Evolutionary conservation across 2,113 vertebrate species (phyloP), one percentile per base, ranked within the genome.

Genomic region (Cisticola juncidis): DNA sequence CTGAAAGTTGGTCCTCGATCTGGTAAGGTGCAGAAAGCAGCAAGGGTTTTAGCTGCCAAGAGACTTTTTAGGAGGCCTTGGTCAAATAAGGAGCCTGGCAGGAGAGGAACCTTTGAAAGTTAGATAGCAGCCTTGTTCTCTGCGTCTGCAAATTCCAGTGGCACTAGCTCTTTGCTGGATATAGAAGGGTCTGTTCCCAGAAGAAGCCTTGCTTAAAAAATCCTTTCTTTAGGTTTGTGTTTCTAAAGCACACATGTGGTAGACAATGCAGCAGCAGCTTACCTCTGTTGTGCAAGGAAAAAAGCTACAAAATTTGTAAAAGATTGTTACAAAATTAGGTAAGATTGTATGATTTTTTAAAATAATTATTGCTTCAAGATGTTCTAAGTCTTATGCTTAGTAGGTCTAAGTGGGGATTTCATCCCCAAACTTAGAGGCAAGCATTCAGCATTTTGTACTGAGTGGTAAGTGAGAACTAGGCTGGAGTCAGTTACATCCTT

Each of bases 401-500:
- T 35, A 64, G 3, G 26, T 45, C 4, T 24, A 35, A 21, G 40
- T 50, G 4, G 3, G 12, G 3, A n/a, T 86, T 86, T 82, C 20
- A 24, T 60, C 25, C 20, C 11, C 47, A 70, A 31, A 51, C 3
- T 5, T 3, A 33, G 22, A 76, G 12, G 18, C 10, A 91, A 24
- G 9, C 3, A 31, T 74, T 81, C 17, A 28, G 24, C 15, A 40
- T 13, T 62, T 70, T 35, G 13, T 18, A 76, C 13, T 26, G 8
- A 47, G 9, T 51, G 6, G 5, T 42, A 23, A 61, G 64, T 11
- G 2, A 3, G 1, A 5, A 4, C 14, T 23, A 48, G 35, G 8
- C 6, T 35, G 31, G 17, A 80, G 20, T 60, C 6, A 31, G 15
- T 51, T 69, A 36, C 20, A n/a, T 25, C 17, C 4, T 74, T 54